Base-by-base conservation (phyloP, 2,113 vertebrate genomes). In the Alaudala cheleensis region DNA sequence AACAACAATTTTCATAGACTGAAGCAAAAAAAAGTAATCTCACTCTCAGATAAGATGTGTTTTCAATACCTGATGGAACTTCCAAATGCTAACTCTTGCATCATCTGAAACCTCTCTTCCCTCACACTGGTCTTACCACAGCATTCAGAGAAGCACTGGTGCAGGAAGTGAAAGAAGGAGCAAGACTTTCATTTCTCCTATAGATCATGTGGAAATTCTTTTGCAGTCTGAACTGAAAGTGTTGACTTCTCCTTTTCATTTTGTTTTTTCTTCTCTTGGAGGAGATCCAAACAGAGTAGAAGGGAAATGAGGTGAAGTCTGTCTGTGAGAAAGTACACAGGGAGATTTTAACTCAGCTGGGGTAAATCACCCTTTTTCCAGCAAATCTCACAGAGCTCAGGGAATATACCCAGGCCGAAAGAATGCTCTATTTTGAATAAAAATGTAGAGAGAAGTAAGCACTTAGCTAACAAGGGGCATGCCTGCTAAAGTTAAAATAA, bases 111-210 rank as follows among this genome's bases (percentile, higher is more conserved):
- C 23, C 17, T 11, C 37, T 71, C n/a, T 81, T 71, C 53, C 57
- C 31, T 89, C 84, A 31, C 24, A 12, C 9, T 56, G 50, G 14
- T 39, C 18, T 95, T 95, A 85, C 72, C 34, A 80, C 61, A 76
- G 65, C 7, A 1, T 33, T 83, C 62, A 91, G 65, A 88, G 23
- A 73, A 64, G 10, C n/a, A 5, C n/a, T 31, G 13, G 7, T 71
- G 49, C 33, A 90, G 82, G 85, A 93, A 96, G 76, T 78, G 85
- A 95, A 82, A 94, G 76, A 83, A 61, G 25, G 54, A 77, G 31
- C 2, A 5, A 69, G 61, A 64, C 69, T 95, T 93, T 93, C 62
- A 90, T 51, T 94, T 97, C 86, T 91, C 34, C 50, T 71, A 8
- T 21, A 31, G 5, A 69, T 33, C 45, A 56, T 21, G 18, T 58